Percentiles rank a stretch among this genome's conserved stretches.
Conservation (phyloP, 2,888 invertebrate species). For the Erebia aethiops region DNA sequence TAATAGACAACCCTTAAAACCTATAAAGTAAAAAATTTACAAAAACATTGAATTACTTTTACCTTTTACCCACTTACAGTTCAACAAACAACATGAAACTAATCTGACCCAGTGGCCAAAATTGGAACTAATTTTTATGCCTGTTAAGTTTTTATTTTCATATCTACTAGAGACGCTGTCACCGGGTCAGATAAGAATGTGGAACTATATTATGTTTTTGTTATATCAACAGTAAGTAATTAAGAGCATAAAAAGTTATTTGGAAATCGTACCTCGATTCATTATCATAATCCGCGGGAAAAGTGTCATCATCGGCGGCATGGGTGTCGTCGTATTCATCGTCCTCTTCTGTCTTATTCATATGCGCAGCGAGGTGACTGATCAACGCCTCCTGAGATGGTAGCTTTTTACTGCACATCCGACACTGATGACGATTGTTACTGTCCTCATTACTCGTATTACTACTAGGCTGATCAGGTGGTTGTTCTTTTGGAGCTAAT, state of each 20-base stretch:
- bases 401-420: slow-evolving; percentile 67
- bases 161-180: too few relatives aligned
- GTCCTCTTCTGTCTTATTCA: slow-evolving; percentile 62
- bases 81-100: too few relatives aligned
- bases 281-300: slow-evolving; percentile 48
- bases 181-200: too few relatives aligned
- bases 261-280: slow-evolving; percentile 57
- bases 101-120: too few relatives aligned
- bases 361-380: slow-evolving; percentile 70
- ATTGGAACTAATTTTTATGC: too few relatives aligned
- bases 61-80: too few relatives aligned
- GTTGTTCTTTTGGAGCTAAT: slow-evolving; percentile 21
- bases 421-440: slow-evolving; percentile 54
- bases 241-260: background rate
- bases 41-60: too few relatives aligned
- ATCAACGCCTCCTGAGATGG: slow-evolving; percentile 65
- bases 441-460: slow-evolving; percentile 14
- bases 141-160: too few relatives aligned
- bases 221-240: too few relatives aligned
- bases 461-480: slow-evolving; percentile 6
- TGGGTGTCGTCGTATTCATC: slow-evolving; percentile 47
- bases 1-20: too few relatives aligned
- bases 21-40: too few relatives aligned
- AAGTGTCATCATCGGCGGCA: slow-evolving; percentile 48
- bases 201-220: too few relatives aligned